Evolutionary conservation across 1,140 invertebrate genomes (phyloP), one percentile per base, ranked within the genome.

Genomic region (Caenorhabditis tropicalis): DNA sequence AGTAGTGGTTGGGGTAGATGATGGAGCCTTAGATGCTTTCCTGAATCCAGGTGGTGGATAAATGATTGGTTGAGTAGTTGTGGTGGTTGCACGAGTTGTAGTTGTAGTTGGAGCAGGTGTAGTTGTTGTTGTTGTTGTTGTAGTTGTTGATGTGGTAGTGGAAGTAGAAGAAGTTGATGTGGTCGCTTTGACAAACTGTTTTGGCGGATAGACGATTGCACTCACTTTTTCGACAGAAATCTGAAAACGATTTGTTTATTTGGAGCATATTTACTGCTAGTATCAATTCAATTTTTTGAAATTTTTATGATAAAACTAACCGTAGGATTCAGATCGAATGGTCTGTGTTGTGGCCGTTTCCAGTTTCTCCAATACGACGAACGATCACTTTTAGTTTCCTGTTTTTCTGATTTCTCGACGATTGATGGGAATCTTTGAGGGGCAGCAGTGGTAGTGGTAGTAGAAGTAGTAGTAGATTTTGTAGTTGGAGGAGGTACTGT

Each of bases 201-300:
- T 43, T 9, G 65, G 65, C n/a, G 65, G 65, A 24, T 74, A 74
- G n/a, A 74, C 65, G 36, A 74, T 74, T 10, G 65, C 65, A 33
- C 12, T 36, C 9, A 65, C 3, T 29, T 65, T 65, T 4, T 9
- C 24, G 6, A 65, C 24, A 3, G 58, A 65, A n/a, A 58, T 58
- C 56, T 58, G 27, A 29, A 58, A 58, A 12, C 29, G 10, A 29
- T 31, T 29, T 10, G 7, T 1, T 29, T n/a, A n/a, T n/a, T n/a
- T n/a, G n/a, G n/a, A n/a, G n/a, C n/a, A n/a, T n/a, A n/a, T n/a
- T n/a, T n/a, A n/a, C n/a, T n/a, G n/a, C 12, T 29, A 58, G 5
- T 31, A 19, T 58, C 2, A 46, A 46, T 46, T 46, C 9, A 16
- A 46, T 12, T 12, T 46, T 46, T 0, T 46, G 0, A 46, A 46